A percentile compares a stretch with the other conserved stretches of the same genome.
These are phyloP conservation scores for Trigoniulus corallinus DNA, from an alignment of 1,140 invertebrate genomes.

Conservation along the genomic window DNA sequence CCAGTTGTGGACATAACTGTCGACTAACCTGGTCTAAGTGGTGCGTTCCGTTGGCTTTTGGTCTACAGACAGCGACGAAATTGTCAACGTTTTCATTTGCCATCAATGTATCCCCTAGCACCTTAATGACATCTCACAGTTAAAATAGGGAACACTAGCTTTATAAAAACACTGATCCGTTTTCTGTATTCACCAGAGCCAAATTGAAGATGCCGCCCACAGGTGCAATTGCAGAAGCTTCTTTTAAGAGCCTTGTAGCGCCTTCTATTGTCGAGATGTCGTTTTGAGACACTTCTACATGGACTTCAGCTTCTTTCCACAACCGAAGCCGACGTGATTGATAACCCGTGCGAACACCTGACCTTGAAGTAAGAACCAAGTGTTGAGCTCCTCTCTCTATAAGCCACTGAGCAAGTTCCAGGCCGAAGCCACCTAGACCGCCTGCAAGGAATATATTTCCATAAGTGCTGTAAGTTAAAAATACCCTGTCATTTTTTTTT, in stretches of 20 bases:
- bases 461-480: no score
- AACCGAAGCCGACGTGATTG: constrained; percentile 56
- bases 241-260: constrained; percentile 47
- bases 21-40: constrained; percentile 57
- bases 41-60: constrained; percentile 46
- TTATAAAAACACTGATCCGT: no score
- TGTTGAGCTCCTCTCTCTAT: constrained; percentile 64
- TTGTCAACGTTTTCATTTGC: constrained; percentile 61
- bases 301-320: constrained; percentile 50
- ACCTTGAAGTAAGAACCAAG: constrained; percentile 75
- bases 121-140: no score
- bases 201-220: constrained; percentile 91
- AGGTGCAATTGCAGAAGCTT: constrained; percentile 47
- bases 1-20: constrained; percentile 51
- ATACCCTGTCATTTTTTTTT: no score
- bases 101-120: constrained; percentile 65
- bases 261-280: constrained; percentile 43
- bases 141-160: no score
- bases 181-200: constrained; percentile 56
- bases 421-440: constrained; percentile 84
- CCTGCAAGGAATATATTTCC: background rate
- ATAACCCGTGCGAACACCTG: constrained; percentile 75
- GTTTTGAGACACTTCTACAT: constrained; percentile 50
- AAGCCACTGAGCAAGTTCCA: constrained; percentile 83
- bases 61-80: constrained; percentile 31